Conservation (phyloP, 2,888 invertebrate genomes). For the Scaptomyza cyrtandrae region DNA sequence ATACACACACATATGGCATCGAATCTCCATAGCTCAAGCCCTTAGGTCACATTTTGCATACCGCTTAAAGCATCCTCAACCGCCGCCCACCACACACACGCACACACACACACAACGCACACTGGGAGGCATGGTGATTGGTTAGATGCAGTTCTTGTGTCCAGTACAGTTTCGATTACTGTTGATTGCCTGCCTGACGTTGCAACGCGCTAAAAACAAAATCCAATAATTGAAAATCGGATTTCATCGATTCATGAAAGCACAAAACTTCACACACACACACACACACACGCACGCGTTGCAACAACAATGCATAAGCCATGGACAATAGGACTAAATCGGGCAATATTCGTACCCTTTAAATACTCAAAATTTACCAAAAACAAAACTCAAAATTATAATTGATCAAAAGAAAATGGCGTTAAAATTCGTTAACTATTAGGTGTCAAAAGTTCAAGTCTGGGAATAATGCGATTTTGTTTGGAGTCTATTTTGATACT, state of each 20-base stretch:
- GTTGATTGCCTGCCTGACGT: not conserved
- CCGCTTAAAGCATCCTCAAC: not conserved
- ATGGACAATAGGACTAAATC: conserved; percentile 31
- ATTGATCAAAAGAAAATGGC: not conserved
- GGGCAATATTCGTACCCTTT: no score
- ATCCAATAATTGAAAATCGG: conserved; percentile 80
- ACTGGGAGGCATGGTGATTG: not conserved
- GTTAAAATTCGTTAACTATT: not conserved
- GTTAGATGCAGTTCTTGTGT: not conserved
- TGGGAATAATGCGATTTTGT: no score
- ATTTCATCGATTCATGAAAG: conserved; percentile 32
- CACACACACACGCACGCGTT: conserved; percentile 4
- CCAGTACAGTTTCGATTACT: conserved; percentile 20
- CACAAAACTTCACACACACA: conserved; percentile 22
- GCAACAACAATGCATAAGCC: conserved; percentile 27
- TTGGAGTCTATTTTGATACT: not conserved
- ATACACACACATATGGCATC: conserved; percentile 1
- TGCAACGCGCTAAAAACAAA: conserved; percentile 61
- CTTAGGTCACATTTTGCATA: not conserved
- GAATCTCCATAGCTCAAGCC: conserved; percentile 8
- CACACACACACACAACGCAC: no score
- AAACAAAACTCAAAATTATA: not conserved
- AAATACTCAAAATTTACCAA: conserved; percentile 53
- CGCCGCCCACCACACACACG: no score
- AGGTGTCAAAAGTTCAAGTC: not conserved